Evolutionary conservation across 2,797 vertebrate genomes (phyloP).

Genomic region (Crenuchus spilurus): DNA sequence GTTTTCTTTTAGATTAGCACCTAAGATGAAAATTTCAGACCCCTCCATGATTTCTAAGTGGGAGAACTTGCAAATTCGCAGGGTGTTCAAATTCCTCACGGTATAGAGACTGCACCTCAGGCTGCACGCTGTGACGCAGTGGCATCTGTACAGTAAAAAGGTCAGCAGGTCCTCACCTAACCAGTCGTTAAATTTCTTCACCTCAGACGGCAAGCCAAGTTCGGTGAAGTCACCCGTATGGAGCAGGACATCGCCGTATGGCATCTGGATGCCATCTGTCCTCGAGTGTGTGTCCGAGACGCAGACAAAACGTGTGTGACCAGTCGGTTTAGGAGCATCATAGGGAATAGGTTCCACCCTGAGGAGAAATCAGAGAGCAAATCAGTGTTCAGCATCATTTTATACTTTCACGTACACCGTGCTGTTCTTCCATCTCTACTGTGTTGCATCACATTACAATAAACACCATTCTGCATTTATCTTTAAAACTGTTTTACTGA

Average conservation of each 20-base stretch:
- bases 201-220: conserved; percentile 90
- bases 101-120: neutral
- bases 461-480: no score
- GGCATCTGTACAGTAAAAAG: neutral
- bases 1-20: no score
- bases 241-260: conserved; percentile 89
- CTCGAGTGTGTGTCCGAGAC: conserved; percentile 90
- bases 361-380: conserved; percentile 5
- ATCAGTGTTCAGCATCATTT: neutral
- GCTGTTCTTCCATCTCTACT: no score
- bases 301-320: conserved; percentile 90
- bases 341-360: conserved; percentile 81
- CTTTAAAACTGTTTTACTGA: no score
- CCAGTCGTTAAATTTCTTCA: conserved; percentile 96
- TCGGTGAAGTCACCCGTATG: conserved; percentile 92
- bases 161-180: conserved; percentile 83
- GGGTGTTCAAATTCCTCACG: no score
- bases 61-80: no score
- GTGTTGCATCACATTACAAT: no score
- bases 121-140: neutral
- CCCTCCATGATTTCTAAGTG: no score
- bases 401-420: no score
- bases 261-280: conserved; percentile 94
- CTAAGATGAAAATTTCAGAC: no score
- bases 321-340: conserved; percentile 87